Evolutionary conservation across 2,888 invertebrate species (phyloP), one percentile per base, ranked within the genome.

Genomic region (Ctenicera cuprea): DNA sequence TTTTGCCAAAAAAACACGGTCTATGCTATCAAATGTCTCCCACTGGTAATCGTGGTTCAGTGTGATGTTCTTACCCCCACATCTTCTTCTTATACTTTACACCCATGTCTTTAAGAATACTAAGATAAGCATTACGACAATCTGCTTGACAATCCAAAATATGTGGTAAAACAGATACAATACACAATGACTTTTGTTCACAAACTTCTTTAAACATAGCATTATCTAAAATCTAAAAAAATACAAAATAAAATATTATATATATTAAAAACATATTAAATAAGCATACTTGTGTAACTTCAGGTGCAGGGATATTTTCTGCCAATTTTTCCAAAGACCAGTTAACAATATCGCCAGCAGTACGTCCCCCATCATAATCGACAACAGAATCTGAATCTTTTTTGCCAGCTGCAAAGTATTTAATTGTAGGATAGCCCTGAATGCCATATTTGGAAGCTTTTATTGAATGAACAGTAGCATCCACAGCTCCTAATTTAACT

Each of bases 371-470:
- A 82, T 96, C 94, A 87, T 97, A 99, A 74, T 99, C 97, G 76
- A 92, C 90, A 0, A 90, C 93, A 3, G 93, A 91, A 81, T 91
- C 91, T 0, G 88, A 83, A 70, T 89, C 88, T 86, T 96, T 95
- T 82, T 91, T 92, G 76, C 94, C 94, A 0, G 94, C 90, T 0
- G 91, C 88, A 89, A 98, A 98, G 87, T 91, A 92, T 88, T 99
- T 99, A 83, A 99, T 99, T 37, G 98, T 98, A 1, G 99, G 99
- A 88, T 97, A 99, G 0, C 99, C 98, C 79, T 94, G 93, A 37
- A 99, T 94, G 79, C 93, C 93, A 87, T 95, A 99, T 83, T 94
- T 92, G 78, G 91, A 89, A 0, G 97, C 95, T 87, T 94, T 95
- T 12, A 89, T 86, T 74, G 93, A 92, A 88, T 99, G 94, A 0